Percentiles rank a stretch among this genome's conserved stretches.
phyloP scores from a whole-genome alignment of 2,888 invertebrate genomes.

The Latrodectus hesperus region DNA sequence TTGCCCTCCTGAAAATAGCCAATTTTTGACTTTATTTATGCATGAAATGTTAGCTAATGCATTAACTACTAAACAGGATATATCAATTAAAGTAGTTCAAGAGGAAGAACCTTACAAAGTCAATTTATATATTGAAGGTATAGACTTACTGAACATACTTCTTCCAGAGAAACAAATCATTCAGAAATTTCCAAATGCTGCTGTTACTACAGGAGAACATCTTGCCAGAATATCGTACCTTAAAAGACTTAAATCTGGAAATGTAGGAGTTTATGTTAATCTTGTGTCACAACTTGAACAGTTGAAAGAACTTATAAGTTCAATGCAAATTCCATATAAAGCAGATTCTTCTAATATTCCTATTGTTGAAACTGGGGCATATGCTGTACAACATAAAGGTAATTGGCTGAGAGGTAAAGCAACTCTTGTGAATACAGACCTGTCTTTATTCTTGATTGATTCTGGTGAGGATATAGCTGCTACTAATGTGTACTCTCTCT shows the following conservation, averaged over 20 bases:
- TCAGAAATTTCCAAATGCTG: neutral
- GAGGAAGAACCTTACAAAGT: constrained; percentile 21
- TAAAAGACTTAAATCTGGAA: neutral
- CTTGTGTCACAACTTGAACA: constrained; percentile 9
- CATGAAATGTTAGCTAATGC: constrained; percentile 2
- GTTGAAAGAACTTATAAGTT: constrained; percentile 1
- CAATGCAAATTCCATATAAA: constrained; percentile 41
- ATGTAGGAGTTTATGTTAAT: constrained; percentile 28
- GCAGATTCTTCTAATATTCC: neutral
- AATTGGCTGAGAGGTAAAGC: constrained; percentile 32
- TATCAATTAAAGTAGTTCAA: constrained; percentile 31
- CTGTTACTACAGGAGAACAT: neutral
- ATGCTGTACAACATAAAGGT: constrained; percentile 23
- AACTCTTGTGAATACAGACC: neutral
- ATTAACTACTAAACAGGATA: constrained; percentile 8
- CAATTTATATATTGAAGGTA: constrained; percentile 14
- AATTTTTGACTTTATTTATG: constrained; percentile 8
- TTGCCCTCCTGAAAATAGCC: constrained; percentile 38
- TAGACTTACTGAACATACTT: constrained; percentile 20
- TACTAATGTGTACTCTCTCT: constrained; percentile 16
- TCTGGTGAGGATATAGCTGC: constrained; percentile 23
- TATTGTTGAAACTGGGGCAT: constrained; percentile 20
- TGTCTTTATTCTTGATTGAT: constrained; percentile 33
- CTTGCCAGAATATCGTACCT: constrained; percentile 29
- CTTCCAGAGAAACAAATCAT: constrained; percentile 21